Base-by-base conservation (phyloP, 2,113 vertebrate genomes). In the Charadrius vociferus region DNA sequence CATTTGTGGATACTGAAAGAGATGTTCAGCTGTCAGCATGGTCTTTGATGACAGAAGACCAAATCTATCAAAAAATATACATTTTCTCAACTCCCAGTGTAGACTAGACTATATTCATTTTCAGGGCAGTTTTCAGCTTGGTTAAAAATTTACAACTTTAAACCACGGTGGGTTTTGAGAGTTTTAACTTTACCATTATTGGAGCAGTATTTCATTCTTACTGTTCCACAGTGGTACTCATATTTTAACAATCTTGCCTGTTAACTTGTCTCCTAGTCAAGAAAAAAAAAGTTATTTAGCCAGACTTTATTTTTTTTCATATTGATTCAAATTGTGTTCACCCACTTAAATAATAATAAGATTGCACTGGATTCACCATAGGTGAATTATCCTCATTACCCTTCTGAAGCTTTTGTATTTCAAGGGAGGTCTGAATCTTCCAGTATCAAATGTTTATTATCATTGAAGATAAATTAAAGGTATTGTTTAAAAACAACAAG, bases 101-200 rank as follows among this genome's bases (percentile, higher is more conserved):
- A 89, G 63, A 41, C 34, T 67, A 41, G 37, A 53, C 59, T 49
- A 45, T 58, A 66, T 45, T 91, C 0, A 67, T 67, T 84, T 89
- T 59, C 81, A 10, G 26, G 86, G 67, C 27, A 74, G 77, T 73
- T 95, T 58, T 49, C 41, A 81, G 29, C 24, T 70, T 81, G 9
- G 12, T 92, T 89, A 96, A 94, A 95, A 91, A 78, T 63, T 61
- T 70, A 36, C 91, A 36, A 36, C 37, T 74, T 90, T 74, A 81
- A 80, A 67, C 12, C 16, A 70, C 56, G 47, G 14, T 62, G 41
- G 18, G 19, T 81, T 92, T 86, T 67, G 39, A 81, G 32, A 62
- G 18, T 62, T 94, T 84, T 83, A 92, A 62, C 75, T 80, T 82
- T 62, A 21, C 32, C 14, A 14, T 86, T 86, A 90, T 81, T 88